Evolutionary conservation across 2,888 invertebrate species (phyloP).

Genomic region (Candidula unifasciata): DNA sequence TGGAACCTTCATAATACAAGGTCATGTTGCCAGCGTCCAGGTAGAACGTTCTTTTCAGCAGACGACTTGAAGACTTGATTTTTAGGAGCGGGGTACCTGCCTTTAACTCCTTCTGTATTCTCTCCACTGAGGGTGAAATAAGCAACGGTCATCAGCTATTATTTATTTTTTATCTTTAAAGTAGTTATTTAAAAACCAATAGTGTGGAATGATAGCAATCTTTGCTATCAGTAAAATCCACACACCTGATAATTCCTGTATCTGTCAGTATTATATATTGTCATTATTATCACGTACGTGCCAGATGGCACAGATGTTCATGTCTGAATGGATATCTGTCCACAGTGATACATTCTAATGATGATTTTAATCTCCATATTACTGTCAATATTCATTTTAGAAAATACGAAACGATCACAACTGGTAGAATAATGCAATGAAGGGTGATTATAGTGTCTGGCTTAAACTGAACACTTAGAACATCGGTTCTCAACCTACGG

Average conservation of each 20-base stretch:
- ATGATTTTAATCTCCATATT: no score
- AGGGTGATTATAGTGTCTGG: no score
- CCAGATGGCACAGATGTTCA: background rate
- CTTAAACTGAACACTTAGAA: no score
- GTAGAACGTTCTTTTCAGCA: constrained; percentile 65
- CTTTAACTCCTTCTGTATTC: constrained; percentile 60
- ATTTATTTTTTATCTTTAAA: background rate
- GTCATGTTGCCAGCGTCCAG: constrained; percentile 67
- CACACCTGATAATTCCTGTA: background rate
- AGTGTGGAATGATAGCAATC: background rate
- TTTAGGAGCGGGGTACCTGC: constrained; percentile 64
- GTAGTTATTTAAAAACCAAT: no score
- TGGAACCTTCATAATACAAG: constrained; percentile 69
- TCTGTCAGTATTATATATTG: background rate
- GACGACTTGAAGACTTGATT: constrained; percentile 66
- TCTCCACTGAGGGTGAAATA: constrained; percentile 65
- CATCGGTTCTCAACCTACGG: no score
- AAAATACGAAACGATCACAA: no score
- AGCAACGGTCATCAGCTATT: background rate
- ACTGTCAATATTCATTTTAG: no score
- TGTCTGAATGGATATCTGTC: no score
- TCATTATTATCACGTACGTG: background rate
- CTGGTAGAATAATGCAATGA: no score
- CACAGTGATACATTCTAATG: no score
- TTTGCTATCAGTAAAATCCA: background rate